These are phyloP conservation scores for Drosophila parvula DNA, from an alignment of 1,140 invertebrate species.

Conservation along the genomic window DNA sequence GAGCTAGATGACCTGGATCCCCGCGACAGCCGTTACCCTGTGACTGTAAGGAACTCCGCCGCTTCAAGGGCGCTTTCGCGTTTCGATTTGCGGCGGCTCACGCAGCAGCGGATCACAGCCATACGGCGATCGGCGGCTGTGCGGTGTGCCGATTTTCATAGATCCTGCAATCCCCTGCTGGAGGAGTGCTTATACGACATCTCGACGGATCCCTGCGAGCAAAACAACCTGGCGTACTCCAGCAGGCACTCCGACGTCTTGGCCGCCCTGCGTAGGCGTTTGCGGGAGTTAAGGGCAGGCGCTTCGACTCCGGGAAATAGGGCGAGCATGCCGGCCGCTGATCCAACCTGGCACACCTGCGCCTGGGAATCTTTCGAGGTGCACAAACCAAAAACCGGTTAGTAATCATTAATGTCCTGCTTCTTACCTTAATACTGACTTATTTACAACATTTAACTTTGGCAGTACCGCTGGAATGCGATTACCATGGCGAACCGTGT, in stretches of 20 bases:
- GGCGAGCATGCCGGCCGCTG: conserved; percentile 17
- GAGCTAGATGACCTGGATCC: conserved; percentile 65
- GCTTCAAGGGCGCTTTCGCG: conserved; percentile 58
- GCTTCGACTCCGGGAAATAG: conserved; percentile 49
- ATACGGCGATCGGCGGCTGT: conserved; percentile 85
- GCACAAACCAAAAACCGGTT: conserved; percentile 30
- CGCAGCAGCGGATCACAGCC: conserved; percentile 66
- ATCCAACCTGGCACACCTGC: conserved; percentile 66
- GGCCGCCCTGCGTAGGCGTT: conserved; percentile 41
- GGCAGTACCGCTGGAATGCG: conserved; percentile 47
- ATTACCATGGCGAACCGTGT: conserved; percentile 56
- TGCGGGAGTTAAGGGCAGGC: conserved; percentile 33
- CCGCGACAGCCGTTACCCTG: conserved; percentile 81
- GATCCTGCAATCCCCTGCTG: conserved; percentile 83
- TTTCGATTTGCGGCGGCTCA: conserved; percentile 52
- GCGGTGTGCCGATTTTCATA: conserved; percentile 61
- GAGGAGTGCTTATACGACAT: conserved; percentile 91
- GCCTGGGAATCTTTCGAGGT: conserved; percentile 60
- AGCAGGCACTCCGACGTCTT: conserved; percentile 44
- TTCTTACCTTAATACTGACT: neutral
- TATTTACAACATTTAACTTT: neutral
- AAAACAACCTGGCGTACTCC: conserved; percentile 87
- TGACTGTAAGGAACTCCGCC: conserved; percentile 84
- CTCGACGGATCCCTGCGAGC: conserved; percentile 90
- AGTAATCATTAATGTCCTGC: neutral